Conservation (phyloP, 2,113 vertebrate genomes). For the Crocuta crocuta region DNA sequence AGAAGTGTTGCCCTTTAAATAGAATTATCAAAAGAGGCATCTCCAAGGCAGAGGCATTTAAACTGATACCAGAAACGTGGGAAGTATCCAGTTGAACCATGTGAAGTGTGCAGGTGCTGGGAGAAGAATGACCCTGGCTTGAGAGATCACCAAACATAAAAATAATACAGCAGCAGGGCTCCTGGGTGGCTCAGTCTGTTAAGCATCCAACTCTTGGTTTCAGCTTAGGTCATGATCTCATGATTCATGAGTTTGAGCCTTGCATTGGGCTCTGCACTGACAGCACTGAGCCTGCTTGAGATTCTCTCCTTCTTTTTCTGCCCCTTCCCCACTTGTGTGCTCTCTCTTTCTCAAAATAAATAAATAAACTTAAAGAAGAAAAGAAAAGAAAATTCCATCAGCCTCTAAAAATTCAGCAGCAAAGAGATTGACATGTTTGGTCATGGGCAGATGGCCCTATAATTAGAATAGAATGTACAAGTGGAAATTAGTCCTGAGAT, state of each 20-base stretch:
- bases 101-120: neutral
- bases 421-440: neutral
- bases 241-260: no score
- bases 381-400: no score
- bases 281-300: no score
- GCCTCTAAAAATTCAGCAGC: neutral
- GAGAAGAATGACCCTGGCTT: neutral
- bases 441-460: neutral
- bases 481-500: neutral
- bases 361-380: no score
- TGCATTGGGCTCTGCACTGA: no score
- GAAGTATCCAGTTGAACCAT: neutral
- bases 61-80: neutral
- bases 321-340: no score
- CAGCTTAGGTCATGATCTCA: no score
- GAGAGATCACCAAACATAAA: neutral
- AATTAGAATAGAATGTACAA: neutral
- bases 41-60: neutral
- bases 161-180: no score
- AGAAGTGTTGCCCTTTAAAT: neutral
- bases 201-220: no score
- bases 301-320: no score
- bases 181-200: no score
- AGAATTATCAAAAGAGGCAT: neutral
- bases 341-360: no score